These are phyloP conservation scores for Girardinichthys multiradiatus DNA, from an alignment of 2,113 vertebrate species.

Conservation along the genomic window DNA sequence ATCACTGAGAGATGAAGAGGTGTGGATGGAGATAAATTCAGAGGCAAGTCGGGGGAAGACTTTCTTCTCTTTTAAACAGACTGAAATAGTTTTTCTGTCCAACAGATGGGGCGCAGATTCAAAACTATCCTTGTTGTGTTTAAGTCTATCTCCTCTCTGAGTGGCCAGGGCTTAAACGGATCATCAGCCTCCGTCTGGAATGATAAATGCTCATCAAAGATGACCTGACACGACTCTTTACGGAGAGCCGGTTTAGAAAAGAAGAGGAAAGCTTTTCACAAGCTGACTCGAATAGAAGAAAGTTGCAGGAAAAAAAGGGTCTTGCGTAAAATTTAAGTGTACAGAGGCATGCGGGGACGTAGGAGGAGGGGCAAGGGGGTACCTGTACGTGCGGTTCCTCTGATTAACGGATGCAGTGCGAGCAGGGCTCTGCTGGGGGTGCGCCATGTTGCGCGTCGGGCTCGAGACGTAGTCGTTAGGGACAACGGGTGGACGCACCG, in stretches of 20 bases:
- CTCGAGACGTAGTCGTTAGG: slow-evolving; percentile 99
- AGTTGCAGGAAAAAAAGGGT: slow-evolving; percentile 20
- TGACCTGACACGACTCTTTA: background rate
- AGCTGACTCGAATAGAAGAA: slow-evolving; percentile 35
- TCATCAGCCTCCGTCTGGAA: slow-evolving; percentile 10
- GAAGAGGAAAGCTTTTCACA: slow-evolving; percentile 20
- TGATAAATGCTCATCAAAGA: slow-evolving; percentile 19
- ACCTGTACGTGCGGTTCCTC: slow-evolving; percentile 99
- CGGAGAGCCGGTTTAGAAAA: background rate
- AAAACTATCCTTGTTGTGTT: slow-evolving; percentile 3
- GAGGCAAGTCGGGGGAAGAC: slow-evolving; percentile 33
- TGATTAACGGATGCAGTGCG: slow-evolving; percentile 98
- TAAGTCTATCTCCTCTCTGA: background rate
- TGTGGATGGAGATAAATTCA: slow-evolving; percentile 49
- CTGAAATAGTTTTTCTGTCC: slow-evolving; percentile 20
- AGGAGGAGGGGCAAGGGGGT: slow-evolving; percentile 68
- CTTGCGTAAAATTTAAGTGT: slow-evolving; percentile 39
- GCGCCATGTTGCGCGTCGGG: slow-evolving; percentile 95
- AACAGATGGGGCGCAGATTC: slow-evolving; percentile 26
- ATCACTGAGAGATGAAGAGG: slow-evolving; percentile 29
- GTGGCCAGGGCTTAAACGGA: slow-evolving; percentile 17
- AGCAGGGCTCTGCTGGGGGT: slow-evolving; percentile 94
- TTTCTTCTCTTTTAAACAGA: background rate
- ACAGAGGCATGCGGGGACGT: slow-evolving; percentile 65
- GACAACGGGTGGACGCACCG: slow-evolving; percentile 97